Conservation (phyloP, 2,113 vertebrate genomes). For the Uria aalge region DNA sequence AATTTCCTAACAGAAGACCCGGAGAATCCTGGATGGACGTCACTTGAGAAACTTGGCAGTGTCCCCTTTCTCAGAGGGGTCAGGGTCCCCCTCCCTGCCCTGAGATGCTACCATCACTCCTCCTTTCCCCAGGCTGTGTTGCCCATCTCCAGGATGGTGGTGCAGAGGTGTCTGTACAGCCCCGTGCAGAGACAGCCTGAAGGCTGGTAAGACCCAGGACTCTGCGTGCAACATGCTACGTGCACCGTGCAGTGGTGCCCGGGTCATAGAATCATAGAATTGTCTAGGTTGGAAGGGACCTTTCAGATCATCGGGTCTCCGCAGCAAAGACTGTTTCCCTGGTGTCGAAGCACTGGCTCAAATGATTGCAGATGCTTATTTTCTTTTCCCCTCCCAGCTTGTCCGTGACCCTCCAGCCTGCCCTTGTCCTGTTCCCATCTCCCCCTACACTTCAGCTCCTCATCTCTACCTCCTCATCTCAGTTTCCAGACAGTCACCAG, state of each 20-base stretch:
- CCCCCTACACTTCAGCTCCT: not conserved
- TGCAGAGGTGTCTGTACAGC: not conserved
- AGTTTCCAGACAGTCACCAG: not conserved
- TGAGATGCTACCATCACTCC: not conserved
- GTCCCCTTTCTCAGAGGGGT: not conserved
- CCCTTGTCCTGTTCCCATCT: not conserved
- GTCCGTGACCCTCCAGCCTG: not conserved
- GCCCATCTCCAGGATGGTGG: not conserved
- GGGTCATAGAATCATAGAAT: too few relatives aligned
- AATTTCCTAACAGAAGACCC: not conserved
- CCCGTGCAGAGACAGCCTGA: fast-evolving
- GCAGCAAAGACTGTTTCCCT: not conserved
- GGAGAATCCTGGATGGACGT: not conserved
- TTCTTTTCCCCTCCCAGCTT: not conserved
- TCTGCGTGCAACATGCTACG: fast-evolving
- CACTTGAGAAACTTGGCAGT: not conserved
- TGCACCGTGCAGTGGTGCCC: not conserved
- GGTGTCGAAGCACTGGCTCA: not conserved
- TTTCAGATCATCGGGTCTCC: not conserved
- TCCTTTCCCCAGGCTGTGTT: not conserved
- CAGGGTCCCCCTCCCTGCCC: not conserved
- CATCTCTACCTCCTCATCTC: not conserved
- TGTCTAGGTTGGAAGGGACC: too few relatives aligned
- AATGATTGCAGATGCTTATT: not conserved
- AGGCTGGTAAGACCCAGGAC: not conserved